Evolutionary conservation across 1,140 invertebrate genomes (phyloP), one percentile per base, ranked within the genome.

Genomic region (Zaprionus capensis): DNA sequence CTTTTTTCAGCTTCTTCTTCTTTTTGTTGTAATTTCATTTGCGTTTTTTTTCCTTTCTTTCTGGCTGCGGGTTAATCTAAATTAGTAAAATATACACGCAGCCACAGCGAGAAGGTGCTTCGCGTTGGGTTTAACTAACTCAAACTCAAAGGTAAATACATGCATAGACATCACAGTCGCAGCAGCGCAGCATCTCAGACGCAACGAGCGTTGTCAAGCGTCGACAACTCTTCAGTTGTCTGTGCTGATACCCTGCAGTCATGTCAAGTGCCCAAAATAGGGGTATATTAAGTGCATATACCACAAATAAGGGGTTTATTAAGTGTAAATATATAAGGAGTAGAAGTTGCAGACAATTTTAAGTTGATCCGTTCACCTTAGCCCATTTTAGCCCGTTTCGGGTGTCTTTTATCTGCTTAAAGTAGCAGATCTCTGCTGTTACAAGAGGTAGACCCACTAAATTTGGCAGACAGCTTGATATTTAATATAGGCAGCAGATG

Each of bases 41-140:
- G 34, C 4, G 36, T 62, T 38, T 57, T 56, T 36, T 55, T 56
- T 7, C 5, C 34, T 44, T 15, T 70, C 64, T 26, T 22, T 31
- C 20, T 28, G 56, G 85, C 85, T 88, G 78, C 85, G 81, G 85
- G 85, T 88, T 88, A 90, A 88, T 88, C 85, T 88, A 90, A 88
- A 88, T 90, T 88, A 88, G 78, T 90, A 90, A 88, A 88, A 88
- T 88, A 88, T 90, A 84, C 84, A 88, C 85, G 82, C 77, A 83
- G 69, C 44, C 62, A 22, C 77, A 62, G 64, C 20, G 41, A 24
- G 24, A 41, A 57, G 68, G 58, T 61, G 61, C 62, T 55, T 62
- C 70, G 63, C 82, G 70, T 67, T 68, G 71, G 58, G 77, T 56
- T 87, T 82, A 85, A 81, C 82, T 81, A 85, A 85, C 82, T 86